Evolutionary conservation across 1,140 invertebrate species (phyloP), one percentile per base, ranked within the genome.

Genomic region (Aphaenogaster floridana): DNA sequence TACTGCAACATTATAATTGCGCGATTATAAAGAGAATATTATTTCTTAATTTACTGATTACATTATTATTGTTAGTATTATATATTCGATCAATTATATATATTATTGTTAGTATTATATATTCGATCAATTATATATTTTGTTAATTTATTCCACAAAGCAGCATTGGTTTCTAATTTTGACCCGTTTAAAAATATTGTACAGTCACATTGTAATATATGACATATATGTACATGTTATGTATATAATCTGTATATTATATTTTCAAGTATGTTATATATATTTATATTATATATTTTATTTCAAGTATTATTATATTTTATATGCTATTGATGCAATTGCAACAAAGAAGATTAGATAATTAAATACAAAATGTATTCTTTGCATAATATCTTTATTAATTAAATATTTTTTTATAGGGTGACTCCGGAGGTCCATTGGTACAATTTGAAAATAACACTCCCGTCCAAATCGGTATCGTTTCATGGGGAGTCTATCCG

Each of bases 401-500:
- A 76, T n/a, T 39, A 74, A 74, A 28, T 61, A 63, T 15, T 11
- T 36, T 83, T 3, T 59, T 86, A 0, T 72, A 95, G 94, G 97
- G 97, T 71, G 97, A 97, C 91, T 97, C 97, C 50, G 97, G 97
- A 52, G 97, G 97, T 81, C 97, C 97, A 45, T 91, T 97, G 34
- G 95, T 96, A 45, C 93, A 96, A 57, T 69, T 50, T 5, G 79
- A 87, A 3, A 64, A 86, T 45, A n/a, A 48, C 8, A 50, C 21
- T 54, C 36, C 88, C 0, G 90, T 92, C 64, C 76, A 93, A 34
- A 91, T 98, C 80, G 98, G 98, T 42, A 94, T 98, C n/a, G 97
- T 97, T 0, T 98, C 97, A 3, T 98, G 97, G 97, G 97, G 97
- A 13, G 94, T 96, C 54, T 95, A 96, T 59, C 98, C 97, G 87